Evolutionary conservation across 2,888 invertebrate species (phyloP), one percentile per base, ranked within the genome.

Genomic region (Lasioglossum vierecki): DNA sequence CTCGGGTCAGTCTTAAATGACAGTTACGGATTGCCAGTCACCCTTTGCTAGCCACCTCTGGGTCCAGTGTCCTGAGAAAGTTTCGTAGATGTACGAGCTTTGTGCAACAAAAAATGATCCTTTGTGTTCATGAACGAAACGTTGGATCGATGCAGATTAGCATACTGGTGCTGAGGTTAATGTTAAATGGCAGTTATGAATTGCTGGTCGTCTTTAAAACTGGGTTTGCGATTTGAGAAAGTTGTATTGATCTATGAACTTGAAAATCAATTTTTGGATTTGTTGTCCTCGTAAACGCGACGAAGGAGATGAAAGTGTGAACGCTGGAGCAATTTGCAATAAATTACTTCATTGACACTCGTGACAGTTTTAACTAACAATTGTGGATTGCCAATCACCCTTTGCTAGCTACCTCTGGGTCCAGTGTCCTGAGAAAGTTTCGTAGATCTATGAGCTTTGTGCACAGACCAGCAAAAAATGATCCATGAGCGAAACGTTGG

Each of bases 61-160:
- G 26, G 60, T 60, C 60, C 60, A 26, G 60, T 26, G 60, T 60
- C 60, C 60, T 60, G 60, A 60, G 60, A 60, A 60, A 60, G 60
- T 53, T 53, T 53, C 53, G 53, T 53, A 9, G 53, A 8, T 53
- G 22, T 53, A 22, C 2, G 53, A 53, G 53, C 53, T 22, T 53
- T 53, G 9, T 22, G 53, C 53, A 9, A 22, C 3, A 53, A 53
- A 53, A 53, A 53, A 9, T 8, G 22, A 22, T 22, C 53, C 53
- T 53, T 53, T 53, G 53, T 53, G 53, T 53, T 53, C 53, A 3
- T 1, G 53, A 53, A 22, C 22, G 53, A 53, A 53, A 53, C 53
- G 53, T 9, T 53, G 53, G 22, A 53, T 53, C 53, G 53, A 53
- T 53, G 53, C 53, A 9, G 53, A 53, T 53, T 53, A 53, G 53